Base-by-base conservation (phyloP, 2,888 invertebrate genomes). In the Pseudanteris insignis region DNA sequence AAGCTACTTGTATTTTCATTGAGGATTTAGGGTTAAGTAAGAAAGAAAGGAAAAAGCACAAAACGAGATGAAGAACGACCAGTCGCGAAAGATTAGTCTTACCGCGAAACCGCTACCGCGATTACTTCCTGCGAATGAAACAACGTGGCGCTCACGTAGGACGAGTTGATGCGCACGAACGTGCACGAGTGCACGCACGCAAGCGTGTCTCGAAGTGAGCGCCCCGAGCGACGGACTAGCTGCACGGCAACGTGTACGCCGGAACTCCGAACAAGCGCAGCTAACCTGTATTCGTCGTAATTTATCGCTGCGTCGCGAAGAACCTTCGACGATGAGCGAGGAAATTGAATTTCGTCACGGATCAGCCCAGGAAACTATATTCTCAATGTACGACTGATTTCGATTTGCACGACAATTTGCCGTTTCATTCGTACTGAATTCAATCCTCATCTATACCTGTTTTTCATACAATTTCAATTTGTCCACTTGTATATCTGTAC, bases 71-170 rank as follows among this genome's bases (percentile, higher is more conserved):
- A n/a, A n/a, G n/a, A n/a, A n/a, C n/a, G n/a, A n/a, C n/a, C n/a
- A n/a, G n/a, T n/a, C n/a, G n/a, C n/a, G n/a, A n/a, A n/a, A n/a
- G n/a, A n/a, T n/a, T n/a, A n/a, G n/a, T n/a, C n/a, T n/a, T n/a
- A n/a, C n/a, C n/a, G n/a, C n/a, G n/a, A n/a, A n/a, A 25, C 2
- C n/a, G 46, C 29, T 26, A 47, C 47, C 57, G 48, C 43, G 57
- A 48, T 57, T 57, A 48, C 57, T 41, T 57, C 48, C 57, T 48
- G 36, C 40, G 54, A 33, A 43, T 43, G 43, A 26, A 7, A 15
- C 33, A 44, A 12, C 40, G 38, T 38, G 37, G 47, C 18, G 25
- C 13, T 47, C 47, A 21, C 46, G 29, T 12, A 28, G 32, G 18
- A 13, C 10, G 13, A 41, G 14, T 29, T 12, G 10, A 11, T 12